Evolutionary conservation across 2,888 invertebrate genomes (phyloP).

Genomic region (Himalopsyche kuldschensis): DNA sequence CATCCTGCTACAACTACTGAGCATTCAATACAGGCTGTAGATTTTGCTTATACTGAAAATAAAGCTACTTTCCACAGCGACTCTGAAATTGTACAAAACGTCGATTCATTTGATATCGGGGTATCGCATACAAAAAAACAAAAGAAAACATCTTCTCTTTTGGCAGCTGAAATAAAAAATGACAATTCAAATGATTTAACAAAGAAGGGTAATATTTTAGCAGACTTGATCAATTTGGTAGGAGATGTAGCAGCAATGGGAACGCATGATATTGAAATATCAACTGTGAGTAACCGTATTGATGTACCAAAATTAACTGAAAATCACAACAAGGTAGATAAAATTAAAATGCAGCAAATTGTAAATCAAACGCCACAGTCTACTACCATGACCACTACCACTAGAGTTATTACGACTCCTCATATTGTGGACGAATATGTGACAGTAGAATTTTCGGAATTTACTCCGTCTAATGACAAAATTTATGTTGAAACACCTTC

Average conservation of each 20-base stretch:
- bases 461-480: conserved; percentile 44
- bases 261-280: conserved; percentile 47
- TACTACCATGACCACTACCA: background rate
- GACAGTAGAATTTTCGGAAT: conserved; percentile 35
- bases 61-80: background rate
- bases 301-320: conserved; percentile 17
- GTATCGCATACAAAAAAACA: conserved; percentile 33
- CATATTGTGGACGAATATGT: background rate
- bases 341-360: background rate
- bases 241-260: conserved; percentile 56
- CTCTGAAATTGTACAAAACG: conserved; percentile 9
- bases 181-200: conserved; percentile 25
- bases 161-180: conserved; percentile 15
- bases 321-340: background rate
- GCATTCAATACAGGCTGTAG: background rate
- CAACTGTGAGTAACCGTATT: conserved; percentile 34
- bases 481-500: conserved; percentile 26
- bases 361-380: background rate
- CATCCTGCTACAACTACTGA: conserved; percentile 24
- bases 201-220: conserved; percentile 47
- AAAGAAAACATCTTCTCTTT: conserved; percentile 29
- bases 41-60: background rate
- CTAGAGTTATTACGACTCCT: background rate
- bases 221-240: conserved; percentile 53
- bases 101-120: conserved; percentile 8